Evolutionary conservation across 2,797 vertebrate genomes (phyloP).

Genomic region (Bradypodion pumilum): DNA sequence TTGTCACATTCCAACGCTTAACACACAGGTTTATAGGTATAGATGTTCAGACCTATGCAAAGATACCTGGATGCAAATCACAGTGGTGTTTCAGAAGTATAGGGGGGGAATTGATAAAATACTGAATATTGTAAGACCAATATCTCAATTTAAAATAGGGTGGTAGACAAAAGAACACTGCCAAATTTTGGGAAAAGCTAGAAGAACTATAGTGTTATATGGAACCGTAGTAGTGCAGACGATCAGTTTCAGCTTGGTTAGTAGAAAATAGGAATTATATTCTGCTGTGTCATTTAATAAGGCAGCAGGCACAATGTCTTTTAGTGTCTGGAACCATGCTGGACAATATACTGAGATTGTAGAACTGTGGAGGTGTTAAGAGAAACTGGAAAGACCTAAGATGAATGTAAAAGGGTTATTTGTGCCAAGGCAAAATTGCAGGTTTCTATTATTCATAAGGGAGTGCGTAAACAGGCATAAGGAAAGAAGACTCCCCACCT

Average conservation of each 20-base stretch:
- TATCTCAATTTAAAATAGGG: not conserved
- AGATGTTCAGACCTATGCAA: no score
- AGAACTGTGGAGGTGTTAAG: slow-evolving; percentile 16
- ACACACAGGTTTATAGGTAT: no score
- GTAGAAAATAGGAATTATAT: not conserved
- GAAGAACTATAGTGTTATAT: not conserved
- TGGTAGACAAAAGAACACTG: not conserved
- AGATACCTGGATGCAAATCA: no score
- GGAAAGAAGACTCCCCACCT: not conserved
- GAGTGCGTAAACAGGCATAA: not conserved
- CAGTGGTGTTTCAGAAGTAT: not conserved
- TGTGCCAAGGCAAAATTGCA: slow-evolving; percentile 12
- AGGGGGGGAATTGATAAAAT: not conserved
- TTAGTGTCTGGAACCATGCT: no score
- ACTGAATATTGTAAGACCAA: not conserved
- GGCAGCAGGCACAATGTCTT: not conserved
- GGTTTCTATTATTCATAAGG: not conserved
- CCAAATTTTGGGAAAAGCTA: not conserved
- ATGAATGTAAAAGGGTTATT: not conserved
- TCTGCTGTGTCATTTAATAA: slow-evolving; percentile 24
- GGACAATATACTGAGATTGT: not conserved
- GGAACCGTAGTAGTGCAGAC: not conserved
- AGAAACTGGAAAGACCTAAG: not conserved
- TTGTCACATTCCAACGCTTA: no score
- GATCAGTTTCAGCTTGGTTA: not conserved